Evolutionary conservation across 1,140 invertebrate genomes (phyloP), one percentile per base, ranked within the genome.

Genomic region (Aphidius gifuensis): DNA sequence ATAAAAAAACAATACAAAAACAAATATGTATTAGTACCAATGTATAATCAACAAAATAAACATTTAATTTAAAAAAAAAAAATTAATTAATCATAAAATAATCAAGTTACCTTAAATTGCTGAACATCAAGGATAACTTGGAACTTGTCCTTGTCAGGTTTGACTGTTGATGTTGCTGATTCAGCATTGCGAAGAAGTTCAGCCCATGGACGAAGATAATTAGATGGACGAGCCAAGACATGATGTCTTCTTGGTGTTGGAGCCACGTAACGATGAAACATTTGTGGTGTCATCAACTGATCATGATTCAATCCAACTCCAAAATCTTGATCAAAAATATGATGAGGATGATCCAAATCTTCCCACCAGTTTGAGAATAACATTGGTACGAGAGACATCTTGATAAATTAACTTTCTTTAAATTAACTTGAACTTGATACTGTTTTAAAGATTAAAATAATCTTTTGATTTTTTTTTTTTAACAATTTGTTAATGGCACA

Each of bases 91-190:
- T 16, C 1, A 16, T 16, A 16, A 16, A 16, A 16, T 16, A 16
- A 16, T 16, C 16, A 16, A 32, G 23, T 32, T 32, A 32, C 23
- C 23, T 85, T 82, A 74, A 94, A 95, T 70, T 94, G 91, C 53
- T 90, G 86, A 1, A 95, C 90, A 74, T 94, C 92, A 72, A 92
- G 75, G 70, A 85, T 87, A 0, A 89, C 85, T 76, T 90, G 84
- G 68, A 86, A 86, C 3, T 82, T 82, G 59, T 86, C 83, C 56
- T 85, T 85, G 68, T 85, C 84, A 9, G 67, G 64, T 6, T 82
- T 67, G 40, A 70, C 77, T 7, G 80, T 82, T 5, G 80, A 79
- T 6, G 53, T 68, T 88, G 61, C 53, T 46, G 61, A n/a, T 8
- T 61, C 59, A 11, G 43, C 42, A 42, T 46, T 54, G n/a, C 63